Evolutionary conservation across 2,888 invertebrate species (phyloP), one percentile per base, ranked within the genome.

Genomic region (Drosophila cognata): DNA sequence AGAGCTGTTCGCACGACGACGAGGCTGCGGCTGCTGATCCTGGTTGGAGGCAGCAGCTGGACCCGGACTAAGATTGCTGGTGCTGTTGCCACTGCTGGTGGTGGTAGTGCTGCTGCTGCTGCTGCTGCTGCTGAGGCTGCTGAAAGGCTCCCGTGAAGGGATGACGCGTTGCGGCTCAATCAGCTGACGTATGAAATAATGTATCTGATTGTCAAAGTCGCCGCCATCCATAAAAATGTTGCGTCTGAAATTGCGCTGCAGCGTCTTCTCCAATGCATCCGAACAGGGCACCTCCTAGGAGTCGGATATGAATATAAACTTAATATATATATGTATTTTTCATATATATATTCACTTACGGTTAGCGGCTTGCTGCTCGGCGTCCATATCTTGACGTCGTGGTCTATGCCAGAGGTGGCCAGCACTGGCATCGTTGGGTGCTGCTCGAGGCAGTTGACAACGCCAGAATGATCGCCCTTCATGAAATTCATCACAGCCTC

Each of bases 341-440:
- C 4, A 7, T 10, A 16, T 13, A 16, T 29, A 31, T 11, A 8
- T 5, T 1, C 8, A 78, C 77, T 58, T 84, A 92, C 92, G 53
- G 63, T 68, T 35, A 87, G 77, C 21, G 81, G 77, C 3, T 10
- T 36, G 16, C 75, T 79, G 7, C 72, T 79, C 25, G 99, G 98
- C 61, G 96, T 95, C 98, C 98, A 99, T 65, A 99, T 96, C 94
- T 99, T 99, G 21, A 99, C 96, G 91, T 98, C 97, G 91, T 96
- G 95, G 93, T 99, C 99, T 6, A 99, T 94, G 0, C 99, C 99
- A 93, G 93, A 93, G 4, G 98, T 98, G 16, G 98, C 98, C 82
- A 99, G 93, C 72, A 97, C 95, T 0, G 99, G 98, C 88, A 96
- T 94, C 78, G 95, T 94, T 0, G 99, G 99, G 93, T 99, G 99